Base-by-base conservation (phyloP, 2,888 invertebrate species). In the Monopis laevigella region DNA sequence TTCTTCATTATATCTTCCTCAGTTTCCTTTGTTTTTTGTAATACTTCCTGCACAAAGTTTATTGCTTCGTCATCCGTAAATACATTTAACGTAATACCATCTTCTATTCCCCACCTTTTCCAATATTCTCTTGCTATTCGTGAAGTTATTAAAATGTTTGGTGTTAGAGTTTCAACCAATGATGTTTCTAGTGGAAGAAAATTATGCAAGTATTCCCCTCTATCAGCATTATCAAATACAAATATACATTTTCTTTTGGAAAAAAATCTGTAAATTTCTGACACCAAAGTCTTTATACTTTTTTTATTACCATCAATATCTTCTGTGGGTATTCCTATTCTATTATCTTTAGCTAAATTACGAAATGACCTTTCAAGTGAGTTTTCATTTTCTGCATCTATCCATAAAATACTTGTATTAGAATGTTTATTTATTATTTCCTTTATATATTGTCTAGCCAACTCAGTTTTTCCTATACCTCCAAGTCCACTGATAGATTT, bases 271-370 rank as follows among this genome's bases (percentile, higher is more conserved):
- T 29, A 29, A 7, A 29, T 29, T 29, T 29, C 29, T 29, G 4
- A 5, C 7, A 29, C 29, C 4, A 29, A 11, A 5, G 4, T 11
- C 4, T 4, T 11, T 11, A 11, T 11, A 29, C 5, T 5, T 29
- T 29, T 29, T 4, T 29, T 11, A 7, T 5, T 11, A 10, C 12
- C 12, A 29, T 29, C 29, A 5, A n/a, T 11, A 11, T 29, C 29
- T 11, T 29, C 12, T 11, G 29, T 29, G 5, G 29, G 29, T 7
- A 29, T 29, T 29, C 29, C 11, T 4, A 29, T 5, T 29, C 29
- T 29, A 29, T 29, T 29, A 11, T 29, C 29, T 29, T 29, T 29
- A 29, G 29, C 29, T 29, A 29, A 29, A n/a, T 11, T 29, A 29
- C 12, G 12, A 29, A 29, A 29, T 11, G 29, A 29, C 12, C 4